Evolutionary conservation across 2,888 invertebrate genomes (phyloP).

Genomic region (Pandemis cinnamomeana): DNA sequence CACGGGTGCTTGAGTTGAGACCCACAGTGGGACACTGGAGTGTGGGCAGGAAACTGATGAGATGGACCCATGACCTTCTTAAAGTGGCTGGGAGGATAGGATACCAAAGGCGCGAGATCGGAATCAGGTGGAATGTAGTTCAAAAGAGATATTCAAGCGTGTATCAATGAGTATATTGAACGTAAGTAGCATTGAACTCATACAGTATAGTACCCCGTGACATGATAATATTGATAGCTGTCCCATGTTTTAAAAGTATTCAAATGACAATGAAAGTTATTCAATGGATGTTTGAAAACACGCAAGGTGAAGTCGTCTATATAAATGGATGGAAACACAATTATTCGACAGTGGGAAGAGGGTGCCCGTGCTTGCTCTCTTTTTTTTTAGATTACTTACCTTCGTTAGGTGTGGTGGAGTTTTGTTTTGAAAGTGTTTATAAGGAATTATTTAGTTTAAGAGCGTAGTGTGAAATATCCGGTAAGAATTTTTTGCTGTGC

Average conservation of each 20-base stretch:
- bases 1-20: too few relatives aligned
- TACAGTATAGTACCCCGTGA: neutral
- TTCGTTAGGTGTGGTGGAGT: neutral
- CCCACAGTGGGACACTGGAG: too few relatives aligned
- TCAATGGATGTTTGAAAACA: constrained; percentile 18
- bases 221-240: neutral
- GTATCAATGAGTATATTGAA: too few relatives aligned
- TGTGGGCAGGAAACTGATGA: too few relatives aligned
- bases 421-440: neutral
- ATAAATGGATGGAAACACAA: neutral
- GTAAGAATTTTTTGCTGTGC: neutral
- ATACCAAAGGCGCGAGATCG: too few relatives aligned
- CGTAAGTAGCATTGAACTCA: neutral
- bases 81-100: too few relatives aligned
- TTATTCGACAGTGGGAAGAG: neutral
- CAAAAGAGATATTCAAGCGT: too few relatives aligned
- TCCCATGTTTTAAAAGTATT: constrained; percentile 8
- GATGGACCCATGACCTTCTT: too few relatives aligned
- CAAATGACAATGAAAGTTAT: constrained; percentile 13
- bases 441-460: neutral
- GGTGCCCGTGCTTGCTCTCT: neutral
- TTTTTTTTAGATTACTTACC: neutral
- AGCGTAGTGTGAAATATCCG: neutral
- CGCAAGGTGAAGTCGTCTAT: neutral
- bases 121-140: too few relatives aligned